These are phyloP conservation scores for Ophioderma brevispina DNA, from an alignment of 35 echinoderm and acorn worm genomes.

Conservation along the genomic window DNA sequence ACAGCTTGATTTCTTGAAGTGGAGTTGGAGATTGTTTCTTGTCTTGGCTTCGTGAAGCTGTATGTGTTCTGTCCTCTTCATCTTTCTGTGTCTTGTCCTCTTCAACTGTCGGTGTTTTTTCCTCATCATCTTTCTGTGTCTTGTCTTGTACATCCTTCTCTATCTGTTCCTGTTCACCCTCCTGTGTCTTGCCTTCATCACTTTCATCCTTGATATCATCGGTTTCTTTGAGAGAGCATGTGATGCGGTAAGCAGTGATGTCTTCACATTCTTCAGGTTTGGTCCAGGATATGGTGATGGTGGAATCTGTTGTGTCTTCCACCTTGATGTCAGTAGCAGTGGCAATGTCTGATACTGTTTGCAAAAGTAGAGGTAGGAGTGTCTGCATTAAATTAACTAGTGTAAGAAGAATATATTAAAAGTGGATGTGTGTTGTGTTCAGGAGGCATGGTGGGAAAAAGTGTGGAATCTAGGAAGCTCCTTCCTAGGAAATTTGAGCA, in stretches of 20 bases:
- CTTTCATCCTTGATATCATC: background rate
- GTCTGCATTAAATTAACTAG: no score
- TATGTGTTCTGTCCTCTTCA: background rate
- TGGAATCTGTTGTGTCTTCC: constrained; percentile 5
- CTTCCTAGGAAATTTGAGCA: no score
- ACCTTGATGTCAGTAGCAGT: constrained; percentile 9
- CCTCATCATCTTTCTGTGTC: background rate
- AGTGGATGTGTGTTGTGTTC: background rate
- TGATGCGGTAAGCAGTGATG: constrained; percentile 66
- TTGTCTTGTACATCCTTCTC: background rate
- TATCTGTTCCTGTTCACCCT: constrained; percentile 1
- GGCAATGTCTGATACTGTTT: constrained; percentile 39
- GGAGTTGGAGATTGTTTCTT: background rate
- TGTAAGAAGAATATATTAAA: background rate
- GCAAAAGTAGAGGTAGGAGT: background rate
- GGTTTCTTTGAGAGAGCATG: constrained; percentile 19
- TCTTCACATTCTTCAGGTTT: constrained; percentile 45
- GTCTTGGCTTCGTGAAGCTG: background rate
- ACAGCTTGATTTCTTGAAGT: constrained; percentile 48
- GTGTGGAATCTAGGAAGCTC: no score
- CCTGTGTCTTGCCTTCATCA: background rate
- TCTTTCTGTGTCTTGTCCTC: constrained; percentile 1
- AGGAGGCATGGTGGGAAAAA: no score
- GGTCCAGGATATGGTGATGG: constrained; percentile 60
- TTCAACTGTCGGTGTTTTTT: background rate